Evolutionary conservation across 1,140 invertebrate genomes (phyloP), one percentile per base, ranked within the genome.

Genomic region (Sesamia nonagrioides): DNA sequence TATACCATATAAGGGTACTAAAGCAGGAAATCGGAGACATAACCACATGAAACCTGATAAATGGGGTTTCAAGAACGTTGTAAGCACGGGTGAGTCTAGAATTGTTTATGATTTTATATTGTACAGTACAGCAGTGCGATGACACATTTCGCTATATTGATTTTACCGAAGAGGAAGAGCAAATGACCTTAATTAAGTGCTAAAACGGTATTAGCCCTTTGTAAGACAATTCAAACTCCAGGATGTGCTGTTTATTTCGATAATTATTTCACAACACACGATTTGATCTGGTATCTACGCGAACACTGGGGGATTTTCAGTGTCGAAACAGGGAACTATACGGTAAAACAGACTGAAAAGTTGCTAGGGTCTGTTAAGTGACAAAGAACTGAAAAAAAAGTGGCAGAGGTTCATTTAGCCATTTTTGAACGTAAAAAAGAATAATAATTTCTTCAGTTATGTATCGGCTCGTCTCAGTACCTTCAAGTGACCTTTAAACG

Each of bases 351-450:
- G 83, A 68, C 52, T 84, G 0, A 75, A 52, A 73, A 78, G 56
- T 42, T 37, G 5, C 5, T 9, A 21, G 0, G 42, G 35, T 68
- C 37, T 84, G 15, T 27, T 50, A n/a, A 73, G 18, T 74, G 78
- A 84, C 13, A 84, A 84, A 50, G 54, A 33, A 9, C 17, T 84
- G 17, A 81, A 81, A 42, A 84, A 81, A n/a, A 35, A 81, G 42
- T 58, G 77, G 77, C 5, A 68, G 80, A 74, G 80, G 77, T 54
- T 54, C 77, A 17, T 77, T 35, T 48, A 35, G 15, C n/a, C n/a
- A n/a, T n/a, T n/a, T n/a, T n/a, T n/a, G n/a, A n/a, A n/a, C n/a
- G n/a, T n/a, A n/a, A n/a, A n/a, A n/a, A n/a, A n/a, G n/a, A n/a
- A n/a, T n/a, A n/a, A n/a, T n/a, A n/a, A n/a, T n/a, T n/a, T n/a